phyloP scores from a whole-genome alignment of 2,113 vertebrate species.

The Brachyhypopomus occidentalis region DNA sequence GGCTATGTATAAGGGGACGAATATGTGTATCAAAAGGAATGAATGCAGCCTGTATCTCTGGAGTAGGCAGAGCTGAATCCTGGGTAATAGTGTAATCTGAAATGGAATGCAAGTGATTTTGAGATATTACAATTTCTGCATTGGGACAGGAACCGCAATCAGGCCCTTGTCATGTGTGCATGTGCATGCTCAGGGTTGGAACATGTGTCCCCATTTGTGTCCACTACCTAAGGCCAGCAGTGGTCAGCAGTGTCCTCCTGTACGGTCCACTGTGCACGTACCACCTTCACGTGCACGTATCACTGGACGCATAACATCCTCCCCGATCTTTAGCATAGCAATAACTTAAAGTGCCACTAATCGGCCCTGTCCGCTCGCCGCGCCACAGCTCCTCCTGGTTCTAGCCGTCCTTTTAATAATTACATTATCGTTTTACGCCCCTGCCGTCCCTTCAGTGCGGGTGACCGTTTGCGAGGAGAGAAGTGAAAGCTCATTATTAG shows the following conservation, averaged over 20 bases:
- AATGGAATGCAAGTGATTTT: constrained; percentile 20
- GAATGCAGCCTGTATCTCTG: constrained; percentile 17
- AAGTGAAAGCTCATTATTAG: constrained; percentile 99
- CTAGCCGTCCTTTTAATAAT: constrained; percentile 99
- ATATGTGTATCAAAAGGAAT: constrained; percentile 19
- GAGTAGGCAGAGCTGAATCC: background rate
- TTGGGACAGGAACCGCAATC: background rate
- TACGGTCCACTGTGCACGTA: constrained; percentile 57
- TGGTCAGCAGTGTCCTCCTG: background rate
- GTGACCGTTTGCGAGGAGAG: constrained; percentile 89
- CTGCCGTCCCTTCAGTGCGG: constrained; percentile 83
- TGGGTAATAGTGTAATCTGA: constrained; percentile 9
- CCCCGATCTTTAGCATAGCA: constrained; percentile 79
- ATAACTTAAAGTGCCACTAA: constrained; percentile 80
- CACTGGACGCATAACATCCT: constrained; percentile 72
- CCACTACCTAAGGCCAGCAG: background rate
- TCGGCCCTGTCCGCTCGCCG: constrained; percentile 64
- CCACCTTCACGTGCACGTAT: constrained; percentile 73
- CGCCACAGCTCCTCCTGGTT: constrained; percentile 93
- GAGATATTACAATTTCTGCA: background rate
- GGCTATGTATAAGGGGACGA: constrained; percentile 20
- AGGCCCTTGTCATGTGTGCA: constrained; percentile 8
- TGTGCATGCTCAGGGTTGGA: background rate
- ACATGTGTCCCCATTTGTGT: too few species aligned
- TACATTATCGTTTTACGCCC: constrained; percentile 99